phyloP scores from a whole-genome alignment of 2,888 invertebrate genomes.

The Hydropsyche betteni region DNA sequence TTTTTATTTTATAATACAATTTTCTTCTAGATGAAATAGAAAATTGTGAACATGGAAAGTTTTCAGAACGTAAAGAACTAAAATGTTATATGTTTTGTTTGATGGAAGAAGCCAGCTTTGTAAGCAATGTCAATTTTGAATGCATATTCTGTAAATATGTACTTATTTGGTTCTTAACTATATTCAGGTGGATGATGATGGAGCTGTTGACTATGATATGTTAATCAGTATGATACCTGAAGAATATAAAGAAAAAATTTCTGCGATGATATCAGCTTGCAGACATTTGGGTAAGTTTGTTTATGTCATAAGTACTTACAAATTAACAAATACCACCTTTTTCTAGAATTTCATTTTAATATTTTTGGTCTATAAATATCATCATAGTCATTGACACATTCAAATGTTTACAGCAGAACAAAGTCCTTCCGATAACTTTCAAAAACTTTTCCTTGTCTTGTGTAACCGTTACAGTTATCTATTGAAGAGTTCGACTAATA shows the following conservation, averaged over 20 bases:
- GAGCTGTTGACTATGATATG: constrained; percentile 63
- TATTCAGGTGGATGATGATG: constrained; percentile 61
- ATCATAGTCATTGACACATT: too few species aligned
- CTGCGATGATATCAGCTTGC: constrained; percentile 61
- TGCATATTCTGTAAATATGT: not conserved
- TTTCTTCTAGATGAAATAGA: constrained; percentile 63
- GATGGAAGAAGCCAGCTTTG: constrained; percentile 64
- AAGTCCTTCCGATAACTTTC: too few species aligned
- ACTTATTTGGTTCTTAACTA: not conserved
- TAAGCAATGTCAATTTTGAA: constrained; percentile 56
- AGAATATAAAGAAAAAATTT: constrained; percentile 59
- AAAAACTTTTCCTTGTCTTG: too few species aligned
- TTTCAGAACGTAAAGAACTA: constrained; percentile 66
- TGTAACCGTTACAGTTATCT: too few species aligned
- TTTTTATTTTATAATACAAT: not conserved
- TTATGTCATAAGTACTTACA: too few species aligned
- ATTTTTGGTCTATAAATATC: too few species aligned
- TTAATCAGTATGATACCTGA: constrained; percentile 63
- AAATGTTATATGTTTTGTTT: constrained; percentile 68
- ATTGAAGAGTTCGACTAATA: not conserved
- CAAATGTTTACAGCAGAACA: too few species aligned
- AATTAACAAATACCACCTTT: too few species aligned
- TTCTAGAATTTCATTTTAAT: too few species aligned
- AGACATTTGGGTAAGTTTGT: constrained; percentile 58
- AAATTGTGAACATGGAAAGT: constrained; percentile 68